Evolutionary conservation across 2,797 vertebrate species (phyloP).

Genomic region (Sphenodon punctatus): DNA sequence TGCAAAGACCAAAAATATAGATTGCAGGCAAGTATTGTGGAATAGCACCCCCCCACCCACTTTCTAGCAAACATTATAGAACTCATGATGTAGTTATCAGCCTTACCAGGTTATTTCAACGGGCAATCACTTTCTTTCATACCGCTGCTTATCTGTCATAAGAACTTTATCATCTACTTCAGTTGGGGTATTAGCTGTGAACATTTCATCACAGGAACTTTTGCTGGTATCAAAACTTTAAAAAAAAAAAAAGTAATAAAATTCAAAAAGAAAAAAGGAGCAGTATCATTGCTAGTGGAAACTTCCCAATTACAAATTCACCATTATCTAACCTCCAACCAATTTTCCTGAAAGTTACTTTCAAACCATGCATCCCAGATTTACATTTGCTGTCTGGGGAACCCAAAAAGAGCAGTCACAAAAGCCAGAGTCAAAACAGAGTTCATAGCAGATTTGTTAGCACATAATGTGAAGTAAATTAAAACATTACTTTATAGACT

Average conservation of each 20-base stretch:
- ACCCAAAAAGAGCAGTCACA: not conserved
- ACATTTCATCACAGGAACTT: slow-evolving; percentile 10
- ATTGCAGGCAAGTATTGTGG: slow-evolving; percentile 30
- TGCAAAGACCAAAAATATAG: slow-evolving; percentile 59
- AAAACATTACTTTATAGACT: not conserved
- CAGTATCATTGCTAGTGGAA: not conserved
- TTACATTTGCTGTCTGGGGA: not conserved
- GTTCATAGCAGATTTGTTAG: not conserved
- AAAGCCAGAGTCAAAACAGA: not conserved
- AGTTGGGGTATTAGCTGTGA: slow-evolving; percentile 42
- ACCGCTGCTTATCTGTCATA: slow-evolving; percentile 54
- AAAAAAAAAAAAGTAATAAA: not conserved
- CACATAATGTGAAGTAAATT: not conserved
- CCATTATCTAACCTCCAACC: not conserved
- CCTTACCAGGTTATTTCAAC: slow-evolving; percentile 50
- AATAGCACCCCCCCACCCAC: slow-evolving; percentile 2
- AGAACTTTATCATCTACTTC: slow-evolving; percentile 36
- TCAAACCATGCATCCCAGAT: not conserved
- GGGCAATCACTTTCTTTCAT: slow-evolving; percentile 26
- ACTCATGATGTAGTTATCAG: slow-evolving; percentile 36
- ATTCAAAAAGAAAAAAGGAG: slow-evolving; percentile 13
- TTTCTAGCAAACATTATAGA: slow-evolving; percentile 36
- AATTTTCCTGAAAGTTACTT: not conserved
- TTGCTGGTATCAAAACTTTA: slow-evolving; percentile 16
- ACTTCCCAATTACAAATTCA: slow-evolving; percentile 14